These are phyloP conservation scores for Xylota segnis DNA, from an alignment of 2,888 invertebrate genomes.

Conservation along the genomic window DNA sequence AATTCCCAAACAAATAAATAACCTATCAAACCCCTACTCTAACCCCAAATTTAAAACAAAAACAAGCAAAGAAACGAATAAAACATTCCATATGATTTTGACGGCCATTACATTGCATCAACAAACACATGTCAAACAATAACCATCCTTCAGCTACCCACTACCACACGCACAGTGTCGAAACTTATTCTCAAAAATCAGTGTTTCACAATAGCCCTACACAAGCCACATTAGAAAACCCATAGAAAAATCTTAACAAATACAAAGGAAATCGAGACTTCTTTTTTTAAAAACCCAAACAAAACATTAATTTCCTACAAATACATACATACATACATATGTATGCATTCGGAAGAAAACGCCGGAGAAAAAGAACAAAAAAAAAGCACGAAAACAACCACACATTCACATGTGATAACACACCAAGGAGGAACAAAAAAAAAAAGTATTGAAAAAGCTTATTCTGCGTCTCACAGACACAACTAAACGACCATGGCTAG, in stretches of 20 bases:
- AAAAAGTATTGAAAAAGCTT: conserved; percentile 44
- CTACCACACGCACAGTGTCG: conserved; percentile 6
- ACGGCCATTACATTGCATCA: conserved; percentile 63
- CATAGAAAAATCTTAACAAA: conserved; percentile 35
- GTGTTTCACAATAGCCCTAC: neutral
- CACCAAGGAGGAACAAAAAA: conserved; percentile 1
- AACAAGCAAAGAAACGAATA: conserved; percentile 7
- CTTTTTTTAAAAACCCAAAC: conserved; percentile 66
- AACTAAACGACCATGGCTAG: neutral
- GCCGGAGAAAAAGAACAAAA: conserved; percentile 47
- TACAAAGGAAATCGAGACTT: conserved; percentile 22
- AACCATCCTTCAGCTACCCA: conserved; percentile 28
- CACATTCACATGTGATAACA: conserved; percentile 22
- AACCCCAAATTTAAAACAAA: neutral
- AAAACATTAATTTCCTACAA: conserved; percentile 76
- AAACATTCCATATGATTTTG: conserved; percentile 33
- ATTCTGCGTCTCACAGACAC: conserved; percentile 39
- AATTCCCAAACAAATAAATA: conserved; percentile 35
- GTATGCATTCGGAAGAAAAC: conserved; percentile 53
- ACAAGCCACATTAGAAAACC: conserved; percentile 29
- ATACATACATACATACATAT: too few species aligned
- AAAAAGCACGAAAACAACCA: conserved; percentile 18
- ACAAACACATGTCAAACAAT: conserved; percentile 50
- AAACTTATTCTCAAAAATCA: neutral
- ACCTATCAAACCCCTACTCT: conserved; percentile 12